Evolutionary conservation across 2,888 invertebrate genomes (phyloP), one percentile per base, ranked within the genome.

Genomic region (Temnothorax rugatulus): DNA sequence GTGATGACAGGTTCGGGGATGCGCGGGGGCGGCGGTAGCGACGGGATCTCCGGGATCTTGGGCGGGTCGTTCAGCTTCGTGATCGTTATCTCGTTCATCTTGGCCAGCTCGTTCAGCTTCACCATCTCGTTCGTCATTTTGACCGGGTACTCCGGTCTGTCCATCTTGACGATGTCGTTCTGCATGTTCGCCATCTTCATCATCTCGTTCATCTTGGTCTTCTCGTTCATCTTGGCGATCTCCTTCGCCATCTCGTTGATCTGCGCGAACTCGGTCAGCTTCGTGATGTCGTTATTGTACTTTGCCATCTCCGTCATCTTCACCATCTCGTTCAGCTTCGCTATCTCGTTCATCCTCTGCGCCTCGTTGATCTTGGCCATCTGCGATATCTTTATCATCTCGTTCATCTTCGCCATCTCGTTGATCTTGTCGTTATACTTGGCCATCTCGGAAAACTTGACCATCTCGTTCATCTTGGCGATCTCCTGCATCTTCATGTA

Each of bases 1-100:
- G 93, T 95, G 71, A 95, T 95, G 85, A 95, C 94, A 91, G 95
- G 95, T 88, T 95, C 95, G 11, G 95, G 94, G 83, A 95, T 95
- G 82, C 95, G 91, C 54, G 92, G 92, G 5, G 93, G 91, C 84
- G 94, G 94, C 21, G 92, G 92, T 21, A 92, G 94, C 34, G 92
- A 91, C 38, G 92, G 90, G 0, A 79, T 79, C 25, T 81, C 79
- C 9, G 73, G 5, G 8, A 81, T 50, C 25, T 81, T 81, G 15
- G 93, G 92, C 21, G 95, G 94, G 59, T 95, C 95, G 61, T 93
- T 94, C 38, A 95, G 84, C 81, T 95, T 95, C 4, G 95, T 95
- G 82, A 95, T 95, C 8, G 95, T 95, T 61, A 95, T 95, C 85
- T 95, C 95, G 81, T 95, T 95, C n/a, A 95, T 88, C 81, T 95